phyloP scores from a whole-genome alignment of 2,797 vertebrate genomes.

The Graptemys geographica region DNA sequence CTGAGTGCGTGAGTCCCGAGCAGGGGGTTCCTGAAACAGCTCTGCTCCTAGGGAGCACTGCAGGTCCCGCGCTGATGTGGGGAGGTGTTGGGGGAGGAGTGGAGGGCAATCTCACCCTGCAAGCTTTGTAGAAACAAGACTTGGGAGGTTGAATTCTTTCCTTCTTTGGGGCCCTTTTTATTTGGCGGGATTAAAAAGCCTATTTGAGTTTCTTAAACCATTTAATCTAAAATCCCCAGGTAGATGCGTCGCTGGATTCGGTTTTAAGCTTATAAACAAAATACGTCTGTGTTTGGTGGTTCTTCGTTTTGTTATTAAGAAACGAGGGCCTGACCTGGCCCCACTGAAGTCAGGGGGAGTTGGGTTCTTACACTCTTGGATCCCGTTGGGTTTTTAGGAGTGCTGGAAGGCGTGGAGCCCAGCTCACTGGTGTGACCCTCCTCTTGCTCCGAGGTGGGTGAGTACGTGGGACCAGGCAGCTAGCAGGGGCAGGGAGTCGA shows the following conservation, averaged over 20 bases:
- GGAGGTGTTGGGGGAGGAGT: conserved; percentile 24
- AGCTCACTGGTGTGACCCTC: not conserved
- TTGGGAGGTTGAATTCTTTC: conserved; percentile 66
- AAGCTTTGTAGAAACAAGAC: not conserved
- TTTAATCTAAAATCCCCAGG: conserved; percentile 79
- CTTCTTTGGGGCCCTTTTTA: conserved; percentile 71
- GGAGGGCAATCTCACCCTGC: not conserved
- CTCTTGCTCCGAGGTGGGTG: not conserved
- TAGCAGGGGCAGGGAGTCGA: not conserved
- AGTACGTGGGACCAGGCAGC: not conserved
- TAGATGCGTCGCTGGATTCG: conserved; percentile 73
- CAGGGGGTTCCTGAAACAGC: conserved; percentile 43
- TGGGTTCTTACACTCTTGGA: not conserved
- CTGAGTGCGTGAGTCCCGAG: conserved; percentile 4
- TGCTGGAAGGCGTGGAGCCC: not conserved
- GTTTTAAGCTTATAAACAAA: conserved; percentile 76
- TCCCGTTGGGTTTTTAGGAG: not conserved
- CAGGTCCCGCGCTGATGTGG: conserved; percentile 33
- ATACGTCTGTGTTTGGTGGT: conserved; percentile 65
- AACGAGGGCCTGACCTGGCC: conserved; percentile 2
- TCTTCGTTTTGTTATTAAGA: conserved; percentile 48
- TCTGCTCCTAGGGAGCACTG: conserved; percentile 45
- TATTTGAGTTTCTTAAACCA: conserved; percentile 80
- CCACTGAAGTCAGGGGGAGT: not conserved
- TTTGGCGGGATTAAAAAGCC: conserved; percentile 76